Conservation (phyloP, 2,797 vertebrate species). For the Phrynocephalus forsythii region DNA sequence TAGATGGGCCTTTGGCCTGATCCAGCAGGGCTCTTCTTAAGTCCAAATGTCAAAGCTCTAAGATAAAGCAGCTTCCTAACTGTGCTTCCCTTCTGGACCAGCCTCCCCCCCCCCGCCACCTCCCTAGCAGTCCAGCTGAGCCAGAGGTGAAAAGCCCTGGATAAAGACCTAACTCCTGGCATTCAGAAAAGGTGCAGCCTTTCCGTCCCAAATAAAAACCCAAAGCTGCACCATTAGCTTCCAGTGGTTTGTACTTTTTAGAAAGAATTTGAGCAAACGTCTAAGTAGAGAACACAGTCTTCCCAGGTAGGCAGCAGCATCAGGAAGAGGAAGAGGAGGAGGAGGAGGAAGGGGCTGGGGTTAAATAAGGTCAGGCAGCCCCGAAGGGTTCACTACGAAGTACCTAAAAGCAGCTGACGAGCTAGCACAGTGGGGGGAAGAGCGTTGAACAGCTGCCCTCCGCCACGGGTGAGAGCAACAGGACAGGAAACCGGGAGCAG, state of each 20-base stretch:
- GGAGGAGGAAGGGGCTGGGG: conserved; percentile 48
- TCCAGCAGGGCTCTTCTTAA: too few relatives aligned
- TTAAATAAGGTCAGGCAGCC: conserved; percentile 70
- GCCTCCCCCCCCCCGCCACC: too few relatives aligned
- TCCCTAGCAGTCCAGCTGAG: neutral
- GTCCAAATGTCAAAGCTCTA: neutral
- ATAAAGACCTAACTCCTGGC: neutral
- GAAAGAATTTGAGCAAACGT: conserved; percentile 10
- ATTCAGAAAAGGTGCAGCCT: too few relatives aligned
- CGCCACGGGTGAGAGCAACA: conserved; percentile 54
- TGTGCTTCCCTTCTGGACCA: neutral
- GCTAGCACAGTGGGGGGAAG: conserved; percentile 29
- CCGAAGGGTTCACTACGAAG: conserved; percentile 40
- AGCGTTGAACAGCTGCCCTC: conserved; percentile 48
- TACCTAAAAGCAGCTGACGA: conserved; percentile 63
- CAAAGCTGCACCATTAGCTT: neutral
- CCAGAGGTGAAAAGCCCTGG: neutral
- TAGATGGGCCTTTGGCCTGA: too few relatives aligned
- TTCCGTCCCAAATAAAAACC: conserved; percentile 8
- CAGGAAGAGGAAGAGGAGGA: neutral
- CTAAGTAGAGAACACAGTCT: conserved; percentile 45
- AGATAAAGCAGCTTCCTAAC: too few relatives aligned
- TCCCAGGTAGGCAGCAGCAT: conserved; percentile 2
- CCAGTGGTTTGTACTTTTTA: neutral
- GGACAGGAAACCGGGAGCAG: conserved; percentile 62